Conservation (phyloP, 1,140 invertebrate genomes). For the Calliopsis andreniformis region DNA sequence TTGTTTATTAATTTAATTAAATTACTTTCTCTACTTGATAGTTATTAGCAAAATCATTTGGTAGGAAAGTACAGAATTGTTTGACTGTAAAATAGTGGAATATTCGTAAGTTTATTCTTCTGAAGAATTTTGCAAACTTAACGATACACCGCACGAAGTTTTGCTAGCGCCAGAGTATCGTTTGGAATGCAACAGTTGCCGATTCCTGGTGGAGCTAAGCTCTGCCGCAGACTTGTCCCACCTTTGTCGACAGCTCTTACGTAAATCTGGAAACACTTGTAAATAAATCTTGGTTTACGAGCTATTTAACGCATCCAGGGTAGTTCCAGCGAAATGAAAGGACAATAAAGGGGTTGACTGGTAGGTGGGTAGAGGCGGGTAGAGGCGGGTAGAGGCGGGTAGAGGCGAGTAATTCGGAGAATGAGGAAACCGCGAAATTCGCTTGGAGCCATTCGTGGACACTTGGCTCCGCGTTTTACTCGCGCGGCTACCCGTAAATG, state of each 20-base stretch:
- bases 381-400: not conserved
- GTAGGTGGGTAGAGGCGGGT: too few relatives aligned
- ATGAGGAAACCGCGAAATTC: conserved; percentile 17
- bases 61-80: too few relatives aligned
- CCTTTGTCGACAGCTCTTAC: too few relatives aligned
- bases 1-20: too few relatives aligned
- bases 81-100: too few relatives aligned
- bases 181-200: conserved; percentile 18
- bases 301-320: not conserved
- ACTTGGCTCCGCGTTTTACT: conserved; percentile 2
- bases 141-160: not conserved
- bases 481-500: conserved; percentile 5
- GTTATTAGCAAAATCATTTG: too few relatives aligned
- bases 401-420: not conserved
- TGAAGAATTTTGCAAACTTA: too few relatives aligned
- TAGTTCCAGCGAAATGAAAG: not conserved
- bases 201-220: not conserved
- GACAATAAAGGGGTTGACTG: not conserved
- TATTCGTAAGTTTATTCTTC: too few relatives aligned
- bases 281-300: conserved; percentile 17
- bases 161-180: not conserved
- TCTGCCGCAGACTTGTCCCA: not conserved
- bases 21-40: too few relatives aligned
- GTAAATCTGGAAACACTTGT: not conserved
- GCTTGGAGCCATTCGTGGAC: not conserved